Evolutionary conservation across 2,797 vertebrate genomes (phyloP).

Genomic region (Chlorospingus flavigularis): DNA sequence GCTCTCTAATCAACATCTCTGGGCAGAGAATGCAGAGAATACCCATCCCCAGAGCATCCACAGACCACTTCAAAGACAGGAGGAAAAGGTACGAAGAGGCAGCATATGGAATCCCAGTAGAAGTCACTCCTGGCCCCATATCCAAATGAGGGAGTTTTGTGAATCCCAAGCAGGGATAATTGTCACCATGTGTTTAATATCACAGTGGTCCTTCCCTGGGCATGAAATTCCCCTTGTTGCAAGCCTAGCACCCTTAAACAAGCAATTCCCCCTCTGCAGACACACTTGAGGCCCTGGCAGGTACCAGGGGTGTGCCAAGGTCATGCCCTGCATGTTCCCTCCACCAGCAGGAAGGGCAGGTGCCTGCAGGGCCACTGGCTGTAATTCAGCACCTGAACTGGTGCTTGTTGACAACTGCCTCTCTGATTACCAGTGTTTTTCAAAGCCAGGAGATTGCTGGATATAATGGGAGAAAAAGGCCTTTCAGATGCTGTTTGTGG

Average conservation of each 20-base stretch:
- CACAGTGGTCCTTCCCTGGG: neutral
- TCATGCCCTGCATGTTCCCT: accelerated
- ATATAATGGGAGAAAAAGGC: neutral
- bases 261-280: neutral
- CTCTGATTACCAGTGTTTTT: neutral
- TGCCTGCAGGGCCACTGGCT: neutral
- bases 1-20: neutral
- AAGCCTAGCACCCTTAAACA: neutral
- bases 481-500: neutral
- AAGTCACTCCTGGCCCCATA: too few relatives aligned
- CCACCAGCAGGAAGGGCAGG: neutral
- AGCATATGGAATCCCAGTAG: neutral
- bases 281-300: accelerated
- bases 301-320: neutral
- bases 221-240: neutral
- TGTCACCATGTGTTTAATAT: neutral
- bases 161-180: neutral
- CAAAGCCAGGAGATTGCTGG: neutral
- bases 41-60: neutral
- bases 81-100: neutral
- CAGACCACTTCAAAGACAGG: neutral
- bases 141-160: neutral
- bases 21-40: neutral
- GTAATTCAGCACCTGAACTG: neutral
- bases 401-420: neutral